Conservation (phyloP, 1,140 invertebrate species). For the Armadillidium nasatum region DNA sequence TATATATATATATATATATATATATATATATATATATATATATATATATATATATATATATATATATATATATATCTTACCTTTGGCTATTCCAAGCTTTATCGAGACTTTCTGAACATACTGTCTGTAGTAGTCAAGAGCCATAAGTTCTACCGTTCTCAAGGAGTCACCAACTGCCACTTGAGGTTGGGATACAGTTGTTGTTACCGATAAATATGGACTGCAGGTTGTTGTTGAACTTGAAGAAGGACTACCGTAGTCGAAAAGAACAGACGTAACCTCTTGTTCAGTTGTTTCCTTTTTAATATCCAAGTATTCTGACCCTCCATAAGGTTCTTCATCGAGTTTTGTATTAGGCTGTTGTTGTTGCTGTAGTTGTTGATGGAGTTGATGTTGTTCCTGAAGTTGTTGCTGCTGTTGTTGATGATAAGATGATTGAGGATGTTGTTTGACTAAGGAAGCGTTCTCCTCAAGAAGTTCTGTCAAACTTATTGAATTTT, state of each 20-base stretch:
- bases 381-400: neutral
- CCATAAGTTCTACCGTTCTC: neutral
- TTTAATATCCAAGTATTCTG: neutral
- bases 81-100: neutral
- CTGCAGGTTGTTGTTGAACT: neutral
- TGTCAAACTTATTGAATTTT: neutral
- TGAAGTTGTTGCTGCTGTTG: neutral
- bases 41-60: constrained; percentile 8
- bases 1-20: constrained; percentile 14
- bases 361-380: neutral
- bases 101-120: neutral
- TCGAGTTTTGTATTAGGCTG: neutral
- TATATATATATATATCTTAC: constrained; percentile 3
- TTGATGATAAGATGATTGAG: neutral
- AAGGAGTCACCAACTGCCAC: neutral
- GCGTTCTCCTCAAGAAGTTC: constrained; percentile 1
- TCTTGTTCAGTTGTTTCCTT: neutral
- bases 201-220: neutral
- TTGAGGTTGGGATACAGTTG: neutral
- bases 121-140: neutral
- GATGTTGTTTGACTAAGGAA: neutral
- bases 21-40: constrained; percentile 13
- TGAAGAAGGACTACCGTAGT: neutral
- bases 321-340: neutral
- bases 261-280: neutral